Evolutionary conservation across 1,140 invertebrate genomes (phyloP).

Genomic region (Oppia nitens): DNA sequence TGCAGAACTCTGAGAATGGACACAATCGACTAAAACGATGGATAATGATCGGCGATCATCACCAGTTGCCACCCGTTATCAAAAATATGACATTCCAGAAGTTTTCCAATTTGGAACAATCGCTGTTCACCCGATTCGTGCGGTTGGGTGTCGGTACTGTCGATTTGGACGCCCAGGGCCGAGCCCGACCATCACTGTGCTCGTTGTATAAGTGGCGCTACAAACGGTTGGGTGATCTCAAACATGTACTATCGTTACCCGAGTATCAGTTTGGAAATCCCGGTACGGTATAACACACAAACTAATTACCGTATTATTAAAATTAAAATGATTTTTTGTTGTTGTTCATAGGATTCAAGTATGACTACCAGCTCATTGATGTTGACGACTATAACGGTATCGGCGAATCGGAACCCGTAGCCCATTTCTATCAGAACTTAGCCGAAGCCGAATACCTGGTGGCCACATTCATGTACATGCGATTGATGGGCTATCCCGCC

Average conservation of each 20-base stretch:
- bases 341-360: slow-evolving; percentile 40
- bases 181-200: slow-evolving; percentile 79
- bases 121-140: slow-evolving; percentile 88
- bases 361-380: slow-evolving; percentile 91
- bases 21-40: slow-evolving; percentile 90
- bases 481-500: slow-evolving; percentile 87
- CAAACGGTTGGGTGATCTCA: slow-evolving; percentile 77
- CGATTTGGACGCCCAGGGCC: slow-evolving; percentile 90
- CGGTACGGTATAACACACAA: slow-evolving; percentile 32
- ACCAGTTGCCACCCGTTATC: slow-evolving; percentile 95
- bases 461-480: slow-evolving; percentile 97
- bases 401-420: slow-evolving; percentile 92
- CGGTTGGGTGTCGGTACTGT: slow-evolving; percentile 88
- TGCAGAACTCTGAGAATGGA: slow-evolving; percentile 94
- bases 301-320: neutral
- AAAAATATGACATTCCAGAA: slow-evolving; percentile 99
- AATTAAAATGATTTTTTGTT: neutral
- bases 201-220: slow-evolving; percentile 96
- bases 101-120: slow-evolving; percentile 99
- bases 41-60: slow-evolving; percentile 99
- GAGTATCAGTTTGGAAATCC: slow-evolving; percentile 82
- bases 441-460: slow-evolving; percentile 98
- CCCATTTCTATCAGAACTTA: slow-evolving; percentile 97
- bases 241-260: slow-evolving; percentile 57
- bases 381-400: slow-evolving; percentile 92